Evolutionary conservation across 2,797 vertebrate genomes (phyloP), one percentile per base, ranked within the genome.

Genomic region (Erpetoichthys calabaricus): DNA sequence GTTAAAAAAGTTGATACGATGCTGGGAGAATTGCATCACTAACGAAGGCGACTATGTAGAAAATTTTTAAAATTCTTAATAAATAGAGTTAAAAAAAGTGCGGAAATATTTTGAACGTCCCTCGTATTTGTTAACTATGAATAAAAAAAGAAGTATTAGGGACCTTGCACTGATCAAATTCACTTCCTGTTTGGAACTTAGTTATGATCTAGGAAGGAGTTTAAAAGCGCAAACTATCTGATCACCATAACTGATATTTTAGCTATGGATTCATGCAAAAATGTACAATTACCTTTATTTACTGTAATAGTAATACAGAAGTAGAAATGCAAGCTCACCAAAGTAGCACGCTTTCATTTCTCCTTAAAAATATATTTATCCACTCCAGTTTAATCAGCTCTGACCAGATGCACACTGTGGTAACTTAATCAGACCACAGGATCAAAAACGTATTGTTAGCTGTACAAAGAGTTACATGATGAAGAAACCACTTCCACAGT

Each of bases 401-500:
- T 45, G 51, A n/a, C 44, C 57, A 59, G 51, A 59, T 46, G 51
- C n/a, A n/a, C 44, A 25, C 50, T 25, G 25, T 25, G 25, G 25
- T 25, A 25, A 25, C 25, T 25, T 25, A 25, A 25, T 25, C 25
- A 25, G 25, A 25, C 25, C 25, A 25, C 59, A 55, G 50, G n/a
- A 5, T 68, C 68, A 70, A 69, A 57, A 71, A 70, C 53, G 50
- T 64, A 69, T 79, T 80, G 68, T 80, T 64, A 55, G 65, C 53
- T 65, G 9, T 57, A 65, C 66, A 62, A 77, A 79, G 72, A 80
- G 53, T 72, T 65, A 76, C 76, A 63, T 57, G 59, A 68, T 64
- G 61, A 68, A 72, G 70, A 76, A 79, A 74, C 77, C 72, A 74
- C 69, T 70, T 77, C 61, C 73, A 65, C 58, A 61, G 61, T 61